Percentiles rank a stretch among this genome's conserved stretches.
Conservation (phyloP, 2,797 vertebrate species). For the Graptemys geographica region DNA sequence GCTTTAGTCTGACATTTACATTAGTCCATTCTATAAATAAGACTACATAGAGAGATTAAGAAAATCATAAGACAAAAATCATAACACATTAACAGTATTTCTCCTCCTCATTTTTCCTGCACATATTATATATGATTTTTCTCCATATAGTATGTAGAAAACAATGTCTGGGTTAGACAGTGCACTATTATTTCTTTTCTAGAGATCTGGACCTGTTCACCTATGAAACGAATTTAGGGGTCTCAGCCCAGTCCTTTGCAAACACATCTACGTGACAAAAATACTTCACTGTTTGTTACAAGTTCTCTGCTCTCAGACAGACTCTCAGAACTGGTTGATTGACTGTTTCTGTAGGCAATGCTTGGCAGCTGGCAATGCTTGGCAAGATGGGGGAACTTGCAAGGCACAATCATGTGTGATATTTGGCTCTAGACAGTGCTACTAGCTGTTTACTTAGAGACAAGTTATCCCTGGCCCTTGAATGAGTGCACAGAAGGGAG, state of each 20-base stretch:
- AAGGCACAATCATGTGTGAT: not conserved
- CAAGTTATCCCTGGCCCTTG: not conserved
- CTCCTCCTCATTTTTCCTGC: not conserved
- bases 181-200: not conserved
- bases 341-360: not conserved
- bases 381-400: not conserved
- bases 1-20: not conserved
- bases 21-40: fast-evolving
- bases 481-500: not conserved
- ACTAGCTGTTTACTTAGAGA: not conserved
- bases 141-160: not conserved
- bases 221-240: not conserved
- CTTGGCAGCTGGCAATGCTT: not conserved
- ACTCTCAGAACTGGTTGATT: not conserved
- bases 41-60: not conserved
- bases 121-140: not conserved
- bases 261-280: not conserved
- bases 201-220: not conserved
- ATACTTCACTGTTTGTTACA: not conserved
- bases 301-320: fast-evolving
- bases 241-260: not conserved
- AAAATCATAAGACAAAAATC: not conserved
- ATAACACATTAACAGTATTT: not conserved
- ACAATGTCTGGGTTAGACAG: not conserved
- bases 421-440: not conserved